Evolutionary conservation across 1,140 invertebrate species (phyloP).

Genomic region (Branchinecta lindahli): DNA sequence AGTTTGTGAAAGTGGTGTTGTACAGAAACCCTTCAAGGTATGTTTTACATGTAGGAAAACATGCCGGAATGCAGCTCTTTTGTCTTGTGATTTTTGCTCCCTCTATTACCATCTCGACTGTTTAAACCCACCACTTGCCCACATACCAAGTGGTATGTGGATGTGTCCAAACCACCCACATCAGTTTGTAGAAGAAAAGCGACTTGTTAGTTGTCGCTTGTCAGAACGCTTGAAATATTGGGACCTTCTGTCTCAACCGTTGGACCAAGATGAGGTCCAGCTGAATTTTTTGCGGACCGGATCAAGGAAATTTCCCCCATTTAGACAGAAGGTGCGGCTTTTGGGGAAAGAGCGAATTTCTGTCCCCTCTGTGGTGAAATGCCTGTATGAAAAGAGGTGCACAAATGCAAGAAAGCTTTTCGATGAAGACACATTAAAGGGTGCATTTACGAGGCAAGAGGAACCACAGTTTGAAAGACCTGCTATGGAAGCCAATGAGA

Average conservation of each 20-base stretch:
- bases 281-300: conserved; percentile 66
- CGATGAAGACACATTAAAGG: too few relatives aligned
- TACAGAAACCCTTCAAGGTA: conserved; percentile 59
- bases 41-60: conserved; percentile 70
- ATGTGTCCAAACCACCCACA: conserved; percentile 95
- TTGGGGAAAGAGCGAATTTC: conserved; percentile 15
- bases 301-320: conserved; percentile 52
- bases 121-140: conserved; percentile 73
- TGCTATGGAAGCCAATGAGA: not conserved
- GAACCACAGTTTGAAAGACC: not conserved
- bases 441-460: too few relatives aligned
- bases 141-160: conserved; percentile 70
- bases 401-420: too few relatives aligned
- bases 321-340: conserved; percentile 38
- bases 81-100: conserved; percentile 87
- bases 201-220: conserved; percentile 45
- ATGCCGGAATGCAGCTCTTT: conserved; percentile 59
- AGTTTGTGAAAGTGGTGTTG: conserved; percentile 51
- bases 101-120: conserved; percentile 82
- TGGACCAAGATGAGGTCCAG: conserved; percentile 71
- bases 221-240: conserved; percentile 68
- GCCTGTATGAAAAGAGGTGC: not conserved
- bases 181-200: conserved; percentile 54
- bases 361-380: not conserved
- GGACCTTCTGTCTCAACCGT: conserved; percentile 46